These are phyloP conservation scores for Ceramica pisi DNA, from an alignment of 2,888 invertebrate genomes.

Conservation along the genomic window DNA sequence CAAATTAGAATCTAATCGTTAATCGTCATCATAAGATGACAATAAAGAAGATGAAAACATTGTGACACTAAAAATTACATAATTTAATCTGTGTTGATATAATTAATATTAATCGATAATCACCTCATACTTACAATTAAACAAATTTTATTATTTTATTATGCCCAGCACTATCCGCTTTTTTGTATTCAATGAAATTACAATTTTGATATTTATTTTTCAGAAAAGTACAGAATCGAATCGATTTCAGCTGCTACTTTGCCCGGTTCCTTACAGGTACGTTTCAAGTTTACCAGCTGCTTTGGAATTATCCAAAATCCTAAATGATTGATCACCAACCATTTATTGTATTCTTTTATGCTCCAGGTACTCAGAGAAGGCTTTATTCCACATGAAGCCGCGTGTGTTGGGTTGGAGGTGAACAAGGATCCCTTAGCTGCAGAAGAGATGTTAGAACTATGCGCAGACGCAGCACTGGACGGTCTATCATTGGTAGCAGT, in stretches of 20 bases:
- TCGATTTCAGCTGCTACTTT: constrained; percentile 90
- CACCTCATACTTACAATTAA: no score
- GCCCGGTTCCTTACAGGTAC: constrained; percentile 90
- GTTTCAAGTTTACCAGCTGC: constrained; percentile 56
- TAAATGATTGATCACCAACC: not conserved
- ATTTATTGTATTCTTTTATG: not conserved
- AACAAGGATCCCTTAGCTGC: constrained; percentile 89
- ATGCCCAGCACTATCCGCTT: not conserved
- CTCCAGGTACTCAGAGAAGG: constrained; percentile 86
- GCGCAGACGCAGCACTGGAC: constrained; percentile 91
- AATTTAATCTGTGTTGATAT: no score
- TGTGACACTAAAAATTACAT: no score
- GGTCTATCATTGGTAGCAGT: constrained; percentile 92
- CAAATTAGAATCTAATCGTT: no score
- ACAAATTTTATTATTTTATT: not conserved
- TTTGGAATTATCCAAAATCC: not conserved
- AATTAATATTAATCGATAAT: no score
- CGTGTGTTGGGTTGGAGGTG: constrained; percentile 90
- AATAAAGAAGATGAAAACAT: no score
- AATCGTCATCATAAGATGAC: no score
- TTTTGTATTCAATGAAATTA: not conserved
- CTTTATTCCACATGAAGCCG: constrained; percentile 92
- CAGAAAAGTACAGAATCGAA: constrained; percentile 91
- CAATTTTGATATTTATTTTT: constrained; percentile 52
- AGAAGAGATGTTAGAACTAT: constrained; percentile 91